Base-by-base conservation (phyloP, 2,888 invertebrate genomes). In the Agapostemon virescens region DNA sequence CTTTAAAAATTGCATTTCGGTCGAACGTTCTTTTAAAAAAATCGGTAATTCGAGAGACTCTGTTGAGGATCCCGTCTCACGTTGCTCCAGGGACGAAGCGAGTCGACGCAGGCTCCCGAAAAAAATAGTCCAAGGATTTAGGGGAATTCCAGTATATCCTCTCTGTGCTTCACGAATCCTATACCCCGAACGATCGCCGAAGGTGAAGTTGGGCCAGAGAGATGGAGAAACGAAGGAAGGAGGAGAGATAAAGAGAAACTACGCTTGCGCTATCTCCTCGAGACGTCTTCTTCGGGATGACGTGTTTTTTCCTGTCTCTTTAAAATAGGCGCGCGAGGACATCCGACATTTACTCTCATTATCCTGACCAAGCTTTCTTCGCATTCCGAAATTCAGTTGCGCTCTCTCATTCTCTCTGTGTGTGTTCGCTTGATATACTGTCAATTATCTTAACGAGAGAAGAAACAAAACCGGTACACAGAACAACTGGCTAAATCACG, bases 221-320 rank as follows among this genome's bases (percentile, higher is more conserved):
- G 79, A 79, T 55, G 71, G 86, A 86, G 82, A 86, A 79, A 81
- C 81, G 74, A 79, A 79, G 77, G 77, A 86, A 80, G 79, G 68
- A 82, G 67, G 67, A 82, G 76, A 86, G 70, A 82, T 38, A 82
- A 78, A 76, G 77, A 81, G 75, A 71, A 69, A 78, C 74, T 75
- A 71, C 78, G 79, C 79, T 87, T 85, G 87, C 87, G 86, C 85
- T 87, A 87, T 86, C 84, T 87, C 84, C 81, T 87, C 85, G 86
- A 86, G 83, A 83, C 75, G 79, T 87, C 86, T 79, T 86, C 84
- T 76, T 85, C 86, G 86, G 78, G 86, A 87, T 83, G 86, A 79
- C 84, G 85, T 84, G 82, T 77, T n/a, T n/a, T n/a, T n/a, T 87
- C 81, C 81, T 78, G 79, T 84, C 81, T 84, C 82, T 84, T 85